Base-by-base conservation (phyloP, 1,140 invertebrate genomes). In the Lucilia cuprina region DNA sequence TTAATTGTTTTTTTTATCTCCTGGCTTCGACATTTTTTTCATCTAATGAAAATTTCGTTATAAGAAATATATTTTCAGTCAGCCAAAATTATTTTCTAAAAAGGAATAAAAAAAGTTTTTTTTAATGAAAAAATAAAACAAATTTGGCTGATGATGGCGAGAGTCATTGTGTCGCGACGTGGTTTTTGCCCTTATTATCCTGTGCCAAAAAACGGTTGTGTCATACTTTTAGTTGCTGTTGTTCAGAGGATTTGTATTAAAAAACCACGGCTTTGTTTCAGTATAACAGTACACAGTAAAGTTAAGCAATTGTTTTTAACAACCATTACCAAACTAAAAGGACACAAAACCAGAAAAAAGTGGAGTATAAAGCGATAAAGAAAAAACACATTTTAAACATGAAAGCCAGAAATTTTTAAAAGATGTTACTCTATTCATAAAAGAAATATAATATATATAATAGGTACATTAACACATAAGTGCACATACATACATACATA, bases 101-200 rank as follows among this genome's bases (percentile, higher is more conserved):
- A 13, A 41, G 41, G 41, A 41, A 41, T 41, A 41, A 7, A 41
- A 30, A 30, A 30, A 3, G 1, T 30, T 30, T 2, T 30, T 30
- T 30, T 30, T 55, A 55, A 55, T 17, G 12, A 14, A 49, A 49
- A 65, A n/a, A 60, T 14, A 70, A 70, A 70, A 21, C n/a, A 70
- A 70, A 70, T 70, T 70, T 70, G 65, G 65, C 65, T 70, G n/a
- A 70, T 21, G 65, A 70, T 70, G 65, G 65, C 65, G 65, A n/a
- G n/a, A 70, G 65, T 70, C 65, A 70, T 70, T 70, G 19, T 70
- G 65, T 70, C 65, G 65, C 65, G 65, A 70, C 65, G 65, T 21
- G 65, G 65, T 70, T 70, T 70, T 70, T 70, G 21, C 65, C 65
- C 65, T 70, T 70, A 70, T 70, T 70, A 70, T 70, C 19, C 9